Conservation (phyloP, 1,140 invertebrate species). For the Formica exsecta region DNA sequence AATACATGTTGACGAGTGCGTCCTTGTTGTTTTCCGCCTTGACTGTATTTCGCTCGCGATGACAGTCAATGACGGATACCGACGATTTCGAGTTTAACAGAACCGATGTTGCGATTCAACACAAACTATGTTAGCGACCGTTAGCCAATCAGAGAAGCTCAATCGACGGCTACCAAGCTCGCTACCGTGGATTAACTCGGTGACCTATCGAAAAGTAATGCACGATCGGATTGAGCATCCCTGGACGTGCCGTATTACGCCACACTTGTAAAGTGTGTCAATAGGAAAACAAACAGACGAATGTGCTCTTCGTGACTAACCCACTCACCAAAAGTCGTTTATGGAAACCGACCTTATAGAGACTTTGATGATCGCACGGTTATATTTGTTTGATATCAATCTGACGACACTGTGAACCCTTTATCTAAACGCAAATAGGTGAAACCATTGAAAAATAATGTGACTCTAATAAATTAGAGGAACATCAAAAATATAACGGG, state of each 20-base stretch:
- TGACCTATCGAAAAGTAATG: constrained; percentile 14
- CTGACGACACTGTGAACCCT: neutral
- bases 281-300: constrained; percentile 72
- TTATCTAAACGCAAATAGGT: neutral
- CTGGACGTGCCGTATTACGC: constrained; percentile 52
- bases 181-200: neutral
- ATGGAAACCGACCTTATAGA: constrained; percentile 7
- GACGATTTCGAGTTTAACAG: constrained; percentile 33
- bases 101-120: constrained; percentile 45
- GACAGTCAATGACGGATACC: neutral
- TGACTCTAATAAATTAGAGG: neutral
- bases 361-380: constrained; percentile 9
- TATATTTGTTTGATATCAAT: neutral
- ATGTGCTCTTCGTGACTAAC: constrained; percentile 64
- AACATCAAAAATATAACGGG: neutral
- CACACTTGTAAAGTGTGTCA: constrained; percentile 71
- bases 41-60: constrained; percentile 21
- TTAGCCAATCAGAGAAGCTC: constrained; percentile 55
- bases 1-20: neutral
- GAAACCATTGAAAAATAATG: neutral
- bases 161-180: constrained; percentile 23
- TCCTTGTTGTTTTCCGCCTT: constrained; percentile 37
- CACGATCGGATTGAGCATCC: constrained; percentile 42
- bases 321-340: constrained; percentile 64
- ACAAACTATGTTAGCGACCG: constrained; percentile 53